phyloP scores from a whole-genome alignment of 2,888 invertebrate species.

The Sthenelais limicola region DNA sequence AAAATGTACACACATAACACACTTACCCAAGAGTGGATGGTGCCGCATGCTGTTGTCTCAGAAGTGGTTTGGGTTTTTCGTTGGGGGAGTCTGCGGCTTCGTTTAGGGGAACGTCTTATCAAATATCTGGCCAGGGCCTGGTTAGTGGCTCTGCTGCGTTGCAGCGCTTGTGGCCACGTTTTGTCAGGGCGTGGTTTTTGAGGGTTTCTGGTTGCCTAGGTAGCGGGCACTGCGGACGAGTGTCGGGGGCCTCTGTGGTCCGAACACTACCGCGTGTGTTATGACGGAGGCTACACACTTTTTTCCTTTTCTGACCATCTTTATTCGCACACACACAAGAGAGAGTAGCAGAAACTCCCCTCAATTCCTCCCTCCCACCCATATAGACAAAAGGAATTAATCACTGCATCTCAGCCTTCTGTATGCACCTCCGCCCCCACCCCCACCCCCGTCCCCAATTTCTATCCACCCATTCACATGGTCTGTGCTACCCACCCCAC shows the following conservation, averaged over 20 bases:
- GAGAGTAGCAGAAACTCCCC: background rate
- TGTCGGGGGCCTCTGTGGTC: no score
- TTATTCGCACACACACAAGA: background rate
- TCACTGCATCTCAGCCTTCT: no score
- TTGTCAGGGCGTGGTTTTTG: constrained; percentile 39
- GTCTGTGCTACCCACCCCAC: no score
- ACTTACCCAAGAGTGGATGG: constrained; percentile 34
- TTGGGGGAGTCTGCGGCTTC: background rate
- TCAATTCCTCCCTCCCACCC: background rate
- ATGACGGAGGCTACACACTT: constrained; percentile 1
- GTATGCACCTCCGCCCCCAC: no score
- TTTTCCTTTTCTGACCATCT: constrained; percentile 2
- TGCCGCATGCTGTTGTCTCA: constrained; percentile 26
- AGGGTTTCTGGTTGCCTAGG: constrained; percentile 37
- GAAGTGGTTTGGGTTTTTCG: constrained; percentile 17
- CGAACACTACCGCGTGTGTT: background rate
- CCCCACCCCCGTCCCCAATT: no score
- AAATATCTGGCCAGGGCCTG: constrained; percentile 21
- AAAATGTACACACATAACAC: no score
- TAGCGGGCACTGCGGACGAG: constrained; percentile 18
- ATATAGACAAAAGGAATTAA: constrained; percentile 23
- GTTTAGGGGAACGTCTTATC: constrained; percentile 18
- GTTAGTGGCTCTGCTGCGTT: constrained; percentile 19
- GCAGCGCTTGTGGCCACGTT: constrained; percentile 37
- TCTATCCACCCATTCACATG: no score